Evolutionary conservation across 1,140 invertebrate genomes (phyloP).

Genomic region (Listronotus oregonensis): DNA sequence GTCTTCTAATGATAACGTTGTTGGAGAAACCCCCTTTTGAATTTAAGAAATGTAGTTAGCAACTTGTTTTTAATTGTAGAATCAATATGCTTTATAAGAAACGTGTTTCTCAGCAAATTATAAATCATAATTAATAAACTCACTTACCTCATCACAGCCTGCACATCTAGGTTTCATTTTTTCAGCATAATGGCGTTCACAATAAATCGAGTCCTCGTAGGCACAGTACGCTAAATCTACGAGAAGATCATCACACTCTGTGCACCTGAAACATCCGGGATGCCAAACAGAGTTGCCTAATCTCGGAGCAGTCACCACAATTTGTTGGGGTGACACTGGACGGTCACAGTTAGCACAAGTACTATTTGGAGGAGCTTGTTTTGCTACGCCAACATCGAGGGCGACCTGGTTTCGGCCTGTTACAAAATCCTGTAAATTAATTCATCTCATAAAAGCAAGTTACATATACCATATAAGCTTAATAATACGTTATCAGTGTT

Average conservation of each 20-base stretch:
- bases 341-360: slow-evolving; percentile 50
- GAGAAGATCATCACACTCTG: slow-evolving; percentile 81
- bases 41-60: no score
- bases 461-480: no score
- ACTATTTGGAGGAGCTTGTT: slow-evolving; percentile 55
- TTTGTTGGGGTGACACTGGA: slow-evolving; percentile 42
- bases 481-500: no score
- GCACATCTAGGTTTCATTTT: slow-evolving; percentile 88
- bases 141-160: slow-evolving; percentile 93
- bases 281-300: slow-evolving; percentile 69
- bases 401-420: slow-evolving; percentile 91
- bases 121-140: slow-evolving; percentile 46
- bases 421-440: slow-evolving; percentile 74
- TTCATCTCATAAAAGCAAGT: no score
- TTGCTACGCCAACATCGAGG: slow-evolving; percentile 86
- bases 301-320: slow-evolving; percentile 49
- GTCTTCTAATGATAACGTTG: no score
- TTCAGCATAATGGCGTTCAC: slow-evolving; percentile 93
- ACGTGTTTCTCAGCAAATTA: no score
- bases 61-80: no score
- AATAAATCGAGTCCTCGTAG: slow-evolving; percentile 83
- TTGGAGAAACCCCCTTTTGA: no score
- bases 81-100: no score
- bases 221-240: slow-evolving; percentile 93
- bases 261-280: slow-evolving; percentile 86